These are phyloP conservation scores for Drosophila lacertosa DNA, from an alignment of 1,140 invertebrate species.

Conservation along the genomic window DNA sequence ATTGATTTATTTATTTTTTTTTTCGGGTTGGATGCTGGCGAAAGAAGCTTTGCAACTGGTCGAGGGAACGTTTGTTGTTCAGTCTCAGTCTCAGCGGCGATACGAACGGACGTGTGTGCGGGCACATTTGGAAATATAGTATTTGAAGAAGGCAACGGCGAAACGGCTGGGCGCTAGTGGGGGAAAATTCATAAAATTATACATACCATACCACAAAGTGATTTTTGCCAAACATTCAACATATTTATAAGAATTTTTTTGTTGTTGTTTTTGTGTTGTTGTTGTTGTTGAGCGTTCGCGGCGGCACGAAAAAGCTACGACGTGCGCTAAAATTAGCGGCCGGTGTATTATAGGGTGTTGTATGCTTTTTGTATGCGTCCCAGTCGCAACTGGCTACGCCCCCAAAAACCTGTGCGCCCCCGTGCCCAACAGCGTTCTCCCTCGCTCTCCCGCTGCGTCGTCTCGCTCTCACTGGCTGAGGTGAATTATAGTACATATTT, in stretches of 20 bases:
- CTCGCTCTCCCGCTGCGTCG: background rate
- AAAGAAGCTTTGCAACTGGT: slow-evolving; percentile 65
- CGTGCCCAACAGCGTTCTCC: slow-evolving; percentile 3
- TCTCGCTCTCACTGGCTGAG: background rate
- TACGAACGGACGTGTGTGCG: slow-evolving; percentile 67
- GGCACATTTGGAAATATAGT: slow-evolving; percentile 15
- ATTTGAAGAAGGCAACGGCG: slow-evolving; percentile 28
- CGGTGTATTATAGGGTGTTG: slow-evolving; percentile 75
- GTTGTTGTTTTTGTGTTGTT: slow-evolving; percentile 51
- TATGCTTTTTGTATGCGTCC: slow-evolving; percentile 51
- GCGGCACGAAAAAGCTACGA: slow-evolving; percentile 54
- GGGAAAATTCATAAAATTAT: slow-evolving; percentile 67
- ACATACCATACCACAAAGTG: slow-evolving; percentile 57
- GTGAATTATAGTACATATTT: slow-evolving; percentile 51
- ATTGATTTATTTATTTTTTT: slow-evolving; percentile 74
- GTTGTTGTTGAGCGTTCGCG: slow-evolving; percentile 47
- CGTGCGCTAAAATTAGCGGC: slow-evolving; percentile 73
- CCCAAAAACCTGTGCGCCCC: slow-evolving; percentile 24
- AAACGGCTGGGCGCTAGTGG: slow-evolving; percentile 22
- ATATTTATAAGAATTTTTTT: slow-evolving; percentile 52
- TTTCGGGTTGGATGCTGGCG: slow-evolving; percentile 55
- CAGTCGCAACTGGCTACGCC: slow-evolving; percentile 29
- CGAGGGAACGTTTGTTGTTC: slow-evolving; percentile 17
- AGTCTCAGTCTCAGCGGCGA: slow-evolving; percentile 57
- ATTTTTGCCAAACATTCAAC: slow-evolving; percentile 75